phyloP scores from a whole-genome alignment of 1,140 invertebrate species.

The Cataglyphis hispanica region DNA sequence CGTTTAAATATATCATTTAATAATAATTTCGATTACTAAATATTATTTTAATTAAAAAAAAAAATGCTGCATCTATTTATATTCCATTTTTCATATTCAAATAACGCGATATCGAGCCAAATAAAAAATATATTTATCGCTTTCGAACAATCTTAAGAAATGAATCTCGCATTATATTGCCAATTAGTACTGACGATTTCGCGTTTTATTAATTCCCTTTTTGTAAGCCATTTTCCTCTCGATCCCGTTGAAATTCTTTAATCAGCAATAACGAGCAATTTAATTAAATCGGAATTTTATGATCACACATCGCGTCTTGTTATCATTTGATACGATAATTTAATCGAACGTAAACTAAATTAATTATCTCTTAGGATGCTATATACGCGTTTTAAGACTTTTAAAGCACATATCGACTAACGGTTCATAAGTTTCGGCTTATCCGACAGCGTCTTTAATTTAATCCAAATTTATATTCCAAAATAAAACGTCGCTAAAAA shows the following conservation, averaged over 20 bases:
- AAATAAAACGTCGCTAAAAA: slow-evolving; percentile 39
- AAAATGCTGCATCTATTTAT: not conserved
- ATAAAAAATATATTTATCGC: not conserved
- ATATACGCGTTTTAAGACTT: not conserved
- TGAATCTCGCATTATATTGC: not conserved
- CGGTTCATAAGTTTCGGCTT: not conserved
- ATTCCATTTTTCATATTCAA: not conserved
- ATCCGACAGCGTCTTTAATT: slow-evolving; percentile 20
- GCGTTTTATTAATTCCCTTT: slow-evolving; percentile 4
- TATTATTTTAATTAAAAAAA: not conserved
- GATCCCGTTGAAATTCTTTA: not conserved
- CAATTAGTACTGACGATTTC: slow-evolving; percentile 28
- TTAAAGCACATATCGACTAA: not conserved
- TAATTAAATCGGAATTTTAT: slow-evolving; percentile 28
- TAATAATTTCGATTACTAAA: not conserved
- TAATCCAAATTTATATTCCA: slow-evolving; percentile 55
- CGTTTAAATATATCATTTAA: not conserved
- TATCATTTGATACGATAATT: slow-evolving; percentile 7
- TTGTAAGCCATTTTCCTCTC: not conserved
- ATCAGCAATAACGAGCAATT: slow-evolving; percentile 21
- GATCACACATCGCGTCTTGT: not conserved
- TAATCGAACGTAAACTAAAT: slow-evolving; percentile 40
- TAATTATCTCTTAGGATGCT: slow-evolving; percentile 11
- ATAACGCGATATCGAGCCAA: not conserved
- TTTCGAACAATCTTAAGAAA: not conserved